These are phyloP conservation scores for Ciconia boyciana DNA, from an alignment of 2,113 vertebrate species.

Conservation along the genomic window DNA sequence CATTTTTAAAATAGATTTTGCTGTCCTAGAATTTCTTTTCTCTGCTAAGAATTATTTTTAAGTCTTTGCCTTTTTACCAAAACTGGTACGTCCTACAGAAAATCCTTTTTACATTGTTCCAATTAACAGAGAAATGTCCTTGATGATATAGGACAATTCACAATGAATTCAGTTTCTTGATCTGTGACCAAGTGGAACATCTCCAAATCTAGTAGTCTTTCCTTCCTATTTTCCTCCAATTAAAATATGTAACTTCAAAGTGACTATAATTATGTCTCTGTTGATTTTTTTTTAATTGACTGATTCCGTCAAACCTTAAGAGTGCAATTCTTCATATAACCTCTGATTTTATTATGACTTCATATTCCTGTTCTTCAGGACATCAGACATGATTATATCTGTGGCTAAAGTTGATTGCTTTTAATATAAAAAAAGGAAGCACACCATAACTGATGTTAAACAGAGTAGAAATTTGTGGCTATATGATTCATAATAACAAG, in stretches of 20 bases:
- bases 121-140: background rate
- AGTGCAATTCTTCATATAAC: background rate
- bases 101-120: background rate
- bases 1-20: background rate
- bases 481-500: background rate
- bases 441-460: background rate
- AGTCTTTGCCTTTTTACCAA: background rate
- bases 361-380: background rate
- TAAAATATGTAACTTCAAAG: background rate
- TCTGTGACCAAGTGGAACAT: background rate
- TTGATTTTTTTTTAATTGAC: background rate
- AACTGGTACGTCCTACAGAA: background rate
- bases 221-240: background rate
- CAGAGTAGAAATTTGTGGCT: background rate
- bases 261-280: background rate
- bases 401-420: background rate
- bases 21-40: background rate
- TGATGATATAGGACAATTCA: background rate
- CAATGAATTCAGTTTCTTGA: background rate
- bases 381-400: background rate
- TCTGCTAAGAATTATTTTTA: background rate
- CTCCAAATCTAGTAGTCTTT: background rate
- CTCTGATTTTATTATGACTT: background rate
- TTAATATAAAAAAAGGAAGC: background rate
- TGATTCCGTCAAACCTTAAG: background rate